A percentile compares a stretch with the other conserved stretches of the same genome.
Evolutionary conservation across 2,113 vertebrate genomes (phyloP).

Genomic region (Capreolus pygargus): DNA sequence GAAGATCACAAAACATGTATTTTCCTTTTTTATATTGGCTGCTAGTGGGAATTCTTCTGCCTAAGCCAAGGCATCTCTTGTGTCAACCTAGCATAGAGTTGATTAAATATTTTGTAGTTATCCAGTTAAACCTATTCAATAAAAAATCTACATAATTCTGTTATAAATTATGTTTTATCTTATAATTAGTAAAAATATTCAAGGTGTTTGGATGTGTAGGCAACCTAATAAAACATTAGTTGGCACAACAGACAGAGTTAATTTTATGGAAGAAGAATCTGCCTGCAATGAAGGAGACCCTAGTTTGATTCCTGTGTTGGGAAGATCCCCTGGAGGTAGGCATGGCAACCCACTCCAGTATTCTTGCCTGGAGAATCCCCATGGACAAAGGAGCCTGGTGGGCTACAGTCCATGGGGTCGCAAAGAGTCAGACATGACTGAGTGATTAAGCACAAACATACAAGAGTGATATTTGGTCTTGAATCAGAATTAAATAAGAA

Average conservation of each 20-base stretch:
- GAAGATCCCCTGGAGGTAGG: no score
- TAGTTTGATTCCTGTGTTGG: no score
- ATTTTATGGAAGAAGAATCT: not conserved
- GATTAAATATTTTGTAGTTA: not conserved
- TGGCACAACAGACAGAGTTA: slow-evolving; percentile 65
- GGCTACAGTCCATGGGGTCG: not conserved
- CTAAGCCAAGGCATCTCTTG: not conserved
- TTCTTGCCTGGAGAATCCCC: not conserved
- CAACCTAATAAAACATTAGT: not conserved
- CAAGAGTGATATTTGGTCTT: not conserved
- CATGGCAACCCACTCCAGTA: not conserved
- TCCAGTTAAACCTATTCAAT: not conserved
- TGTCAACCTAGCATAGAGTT: not conserved
- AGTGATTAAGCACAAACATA: not conserved
- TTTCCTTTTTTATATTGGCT: not conserved
- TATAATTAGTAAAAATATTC: not conserved
- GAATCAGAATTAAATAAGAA: slow-evolving; percentile 4
- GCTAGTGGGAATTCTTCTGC: not conserved
- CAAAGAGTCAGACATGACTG: not conserved
- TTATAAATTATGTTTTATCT: not conserved
- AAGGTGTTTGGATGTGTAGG: not conserved
- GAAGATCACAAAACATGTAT: not conserved
- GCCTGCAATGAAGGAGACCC: not conserved
- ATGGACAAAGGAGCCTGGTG: not conserved
- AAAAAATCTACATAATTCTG: not conserved